Percentiles rank a stretch among this genome's conserved stretches.
Conservation (phyloP, 1,140 invertebrate genomes). For the Neodiprion fabricii region DNA sequence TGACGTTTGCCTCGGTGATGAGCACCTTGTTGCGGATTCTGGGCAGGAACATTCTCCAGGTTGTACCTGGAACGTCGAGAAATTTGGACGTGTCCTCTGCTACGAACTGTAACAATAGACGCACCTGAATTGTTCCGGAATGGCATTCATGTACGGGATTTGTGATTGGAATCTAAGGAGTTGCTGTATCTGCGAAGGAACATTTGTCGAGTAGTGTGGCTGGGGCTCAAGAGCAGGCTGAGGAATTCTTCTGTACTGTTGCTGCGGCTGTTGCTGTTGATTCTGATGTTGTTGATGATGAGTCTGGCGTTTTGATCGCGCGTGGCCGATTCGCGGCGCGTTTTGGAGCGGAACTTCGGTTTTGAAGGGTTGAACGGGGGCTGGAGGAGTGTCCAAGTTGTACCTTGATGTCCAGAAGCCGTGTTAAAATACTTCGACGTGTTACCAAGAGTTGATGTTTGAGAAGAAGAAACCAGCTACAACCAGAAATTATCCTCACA, state of each 20-base stretch:
- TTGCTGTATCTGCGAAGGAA: conserved; percentile 53
- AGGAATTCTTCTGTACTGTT: conserved; percentile 1
- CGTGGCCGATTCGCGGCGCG: background rate
- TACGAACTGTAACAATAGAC: background rate
- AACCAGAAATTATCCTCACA: too few species aligned
- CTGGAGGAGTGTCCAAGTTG: conserved; percentile 4
- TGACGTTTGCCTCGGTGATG: conserved; percentile 27
- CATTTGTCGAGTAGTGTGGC: conserved; percentile 30
- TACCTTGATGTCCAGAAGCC: background rate
- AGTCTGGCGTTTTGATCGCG: conserved; percentile 5
- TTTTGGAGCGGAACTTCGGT: background rate
- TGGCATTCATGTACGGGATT: conserved; percentile 55
- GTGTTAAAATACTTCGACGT: too few species aligned
- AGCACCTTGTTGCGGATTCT: background rate
- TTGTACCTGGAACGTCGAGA: background rate
- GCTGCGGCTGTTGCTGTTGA: conserved; percentile 9
- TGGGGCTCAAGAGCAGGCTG: background rate
- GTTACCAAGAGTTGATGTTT: background rate
- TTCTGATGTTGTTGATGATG: conserved; percentile 18
- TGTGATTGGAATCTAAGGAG: conserved; percentile 54
- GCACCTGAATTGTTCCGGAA: conserved; percentile 57
- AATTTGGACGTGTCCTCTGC: too few species aligned
- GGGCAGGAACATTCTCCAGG: background rate
- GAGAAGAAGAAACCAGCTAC: background rate
- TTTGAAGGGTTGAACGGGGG: background rate